phyloP scores from a whole-genome alignment of 2,797 vertebrate genomes.

The Phrynocephalus vlangalii region DNA sequence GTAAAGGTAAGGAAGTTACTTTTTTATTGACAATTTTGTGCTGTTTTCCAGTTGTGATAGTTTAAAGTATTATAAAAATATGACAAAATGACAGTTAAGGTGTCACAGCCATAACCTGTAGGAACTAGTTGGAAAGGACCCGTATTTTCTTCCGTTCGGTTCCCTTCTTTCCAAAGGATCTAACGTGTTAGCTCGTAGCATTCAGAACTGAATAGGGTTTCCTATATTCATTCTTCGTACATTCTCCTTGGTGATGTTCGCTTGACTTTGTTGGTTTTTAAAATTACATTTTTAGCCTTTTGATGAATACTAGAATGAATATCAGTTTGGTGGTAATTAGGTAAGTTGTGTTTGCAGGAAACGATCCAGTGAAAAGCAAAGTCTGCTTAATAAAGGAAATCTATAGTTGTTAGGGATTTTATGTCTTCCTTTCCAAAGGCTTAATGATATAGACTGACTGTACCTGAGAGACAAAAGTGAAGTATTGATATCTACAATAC shows the following conservation, averaged over 20 bases:
- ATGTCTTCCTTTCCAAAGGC: too few relatives aligned
- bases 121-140: neutral
- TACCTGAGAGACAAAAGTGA: neutral
- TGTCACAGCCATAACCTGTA: neutral
- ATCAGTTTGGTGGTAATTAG: neutral
- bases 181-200: neutral
- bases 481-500: neutral
- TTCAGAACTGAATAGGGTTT: neutral
- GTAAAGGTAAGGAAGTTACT: conserved; percentile 80
- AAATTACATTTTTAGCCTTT: neutral
- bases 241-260: neutral
- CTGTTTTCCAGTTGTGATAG: neutral
- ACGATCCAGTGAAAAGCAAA: neutral
- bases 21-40: neutral
- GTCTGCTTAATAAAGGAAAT: neutral
- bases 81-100: neutral
- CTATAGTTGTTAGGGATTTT: neutral
- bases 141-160: neutral
- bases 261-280: neutral
- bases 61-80: neutral
- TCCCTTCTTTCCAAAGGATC: neutral
- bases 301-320: neutral
- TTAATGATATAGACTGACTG: neutral
- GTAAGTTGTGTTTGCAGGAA: neutral
- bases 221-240: neutral